Conservation (phyloP, 1,140 invertebrate species). For the Oncopodura yosiiana region DNA sequence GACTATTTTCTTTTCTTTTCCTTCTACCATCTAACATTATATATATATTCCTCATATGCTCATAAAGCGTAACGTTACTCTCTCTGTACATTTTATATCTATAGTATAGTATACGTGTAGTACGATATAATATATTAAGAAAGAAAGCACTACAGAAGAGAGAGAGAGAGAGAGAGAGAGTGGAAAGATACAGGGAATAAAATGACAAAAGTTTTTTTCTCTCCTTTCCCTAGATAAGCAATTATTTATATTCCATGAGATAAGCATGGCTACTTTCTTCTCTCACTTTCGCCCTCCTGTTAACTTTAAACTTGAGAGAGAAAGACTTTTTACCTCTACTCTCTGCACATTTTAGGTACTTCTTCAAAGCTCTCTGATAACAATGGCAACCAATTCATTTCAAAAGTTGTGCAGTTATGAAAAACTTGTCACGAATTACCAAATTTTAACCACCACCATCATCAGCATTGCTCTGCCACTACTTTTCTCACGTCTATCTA, state of each 20-base stretch:
- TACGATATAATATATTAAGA: no score
- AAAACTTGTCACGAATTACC: constrained; percentile 28
- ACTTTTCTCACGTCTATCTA: no score
- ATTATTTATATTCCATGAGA: constrained; percentile 34
- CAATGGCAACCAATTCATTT: constrained; percentile 26
- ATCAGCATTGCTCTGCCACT: no score
- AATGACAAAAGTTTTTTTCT: constrained; percentile 27
- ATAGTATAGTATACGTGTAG: no score
- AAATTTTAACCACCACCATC: constrained; percentile 26
- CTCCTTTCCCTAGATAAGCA: constrained; percentile 25
- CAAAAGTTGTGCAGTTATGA: constrained; percentile 19
- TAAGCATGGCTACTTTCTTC: constrained; percentile 21
- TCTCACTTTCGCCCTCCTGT: no score
- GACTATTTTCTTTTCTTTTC: no score
- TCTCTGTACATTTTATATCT: no score
- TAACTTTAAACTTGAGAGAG: no score
- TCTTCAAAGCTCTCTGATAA: constrained; percentile 20
- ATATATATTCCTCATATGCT: no score
- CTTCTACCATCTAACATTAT: no score
- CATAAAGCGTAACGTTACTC: no score
- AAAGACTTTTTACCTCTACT: neutral
- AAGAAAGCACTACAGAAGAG: no score
- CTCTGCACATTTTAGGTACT: constrained; percentile 4
- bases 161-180: constrained; percentile 13
- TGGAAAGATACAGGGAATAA: constrained; percentile 5